A percentile compares a stretch with the other conserved stretches of the same genome.
These are phyloP conservation scores for Olivierus martensii DNA, from an alignment of 1,140 invertebrate genomes.

Conservation along the genomic window DNA sequence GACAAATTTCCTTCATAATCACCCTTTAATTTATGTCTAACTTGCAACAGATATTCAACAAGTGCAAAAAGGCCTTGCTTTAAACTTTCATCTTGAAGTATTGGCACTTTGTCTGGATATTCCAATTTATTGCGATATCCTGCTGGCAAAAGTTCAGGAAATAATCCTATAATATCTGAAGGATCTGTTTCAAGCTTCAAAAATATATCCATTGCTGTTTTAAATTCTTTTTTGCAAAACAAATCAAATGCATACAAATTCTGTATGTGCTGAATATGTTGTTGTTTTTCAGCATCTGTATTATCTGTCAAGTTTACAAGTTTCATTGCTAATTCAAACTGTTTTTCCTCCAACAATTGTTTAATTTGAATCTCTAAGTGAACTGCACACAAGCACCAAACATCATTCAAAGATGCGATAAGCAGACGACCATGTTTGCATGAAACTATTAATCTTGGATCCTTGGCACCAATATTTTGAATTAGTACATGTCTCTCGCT, in stretches of 20 bases:
- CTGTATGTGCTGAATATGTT: conserved; percentile 72
- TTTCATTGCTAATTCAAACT: conserved; percentile 66
- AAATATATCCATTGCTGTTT: conserved; percentile 82
- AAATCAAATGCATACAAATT: conserved; percentile 79
- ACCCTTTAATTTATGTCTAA: conserved; percentile 40
- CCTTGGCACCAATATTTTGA: conserved; percentile 50
- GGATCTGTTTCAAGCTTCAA: conserved; percentile 77
- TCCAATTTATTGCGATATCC: conserved; percentile 38
- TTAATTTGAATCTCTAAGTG: conserved; percentile 67
- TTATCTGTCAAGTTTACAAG: conserved; percentile 57
- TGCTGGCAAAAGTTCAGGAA: conserved; percentile 72
- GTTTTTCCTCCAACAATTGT: conserved; percentile 66
- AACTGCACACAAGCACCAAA: conserved; percentile 69
- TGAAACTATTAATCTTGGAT: conserved; percentile 22
- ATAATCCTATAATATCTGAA: conserved; percentile 83
- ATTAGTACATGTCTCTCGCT: conserved; percentile 52
- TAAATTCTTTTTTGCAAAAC: conserved; percentile 73
- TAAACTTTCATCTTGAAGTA: conserved; percentile 64
- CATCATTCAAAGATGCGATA: conserved; percentile 65
- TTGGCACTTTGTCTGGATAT: conserved; percentile 42
- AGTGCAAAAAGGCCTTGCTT: conserved; percentile 77
- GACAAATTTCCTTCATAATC: conserved; percentile 27
- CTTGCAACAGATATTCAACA: conserved; percentile 73
- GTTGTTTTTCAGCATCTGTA: conserved; percentile 58
- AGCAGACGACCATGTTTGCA: conserved; percentile 51